These are phyloP conservation scores for Geopemphigus sp. DNA, from an alignment of 1,140 invertebrate species.

Conservation along the genomic window DNA sequence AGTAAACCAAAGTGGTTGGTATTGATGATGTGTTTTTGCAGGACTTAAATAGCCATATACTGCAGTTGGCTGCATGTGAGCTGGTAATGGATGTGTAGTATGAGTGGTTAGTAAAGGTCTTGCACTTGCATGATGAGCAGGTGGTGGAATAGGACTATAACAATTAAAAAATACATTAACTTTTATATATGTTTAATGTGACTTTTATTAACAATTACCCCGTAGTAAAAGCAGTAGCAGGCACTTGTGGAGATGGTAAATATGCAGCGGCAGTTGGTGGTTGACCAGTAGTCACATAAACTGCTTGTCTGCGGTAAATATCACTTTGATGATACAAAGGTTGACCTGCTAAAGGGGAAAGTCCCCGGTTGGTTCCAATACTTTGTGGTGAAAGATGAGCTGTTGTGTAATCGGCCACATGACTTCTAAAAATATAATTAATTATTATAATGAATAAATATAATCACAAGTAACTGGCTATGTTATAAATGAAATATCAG, in stretches of 20 bases:
- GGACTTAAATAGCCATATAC: constrained; percentile 71
- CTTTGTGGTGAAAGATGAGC: constrained; percentile 60
- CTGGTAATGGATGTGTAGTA: constrained; percentile 75
- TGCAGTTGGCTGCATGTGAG: constrained; percentile 73
- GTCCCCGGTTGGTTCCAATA: constrained; percentile 53
- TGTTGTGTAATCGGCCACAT: constrained; percentile 52
- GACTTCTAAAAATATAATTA: constrained; percentile 28
- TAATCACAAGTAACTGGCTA: too few relatives aligned
- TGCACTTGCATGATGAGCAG: constrained; percentile 80
- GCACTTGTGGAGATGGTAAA: constrained; percentile 59
- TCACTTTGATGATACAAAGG: constrained; percentile 61
- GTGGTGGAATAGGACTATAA: constrained; percentile 70
- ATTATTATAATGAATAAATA: neutral
- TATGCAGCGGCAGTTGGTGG: constrained; percentile 56
- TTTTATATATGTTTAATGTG: neutral
- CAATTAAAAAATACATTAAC: constrained; percentile 47
- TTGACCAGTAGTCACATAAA: constrained; percentile 63
- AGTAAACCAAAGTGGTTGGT: constrained; percentile 77
- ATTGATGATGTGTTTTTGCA: constrained; percentile 66
- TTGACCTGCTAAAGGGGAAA: constrained; percentile 58
- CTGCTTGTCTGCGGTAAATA: constrained; percentile 61
- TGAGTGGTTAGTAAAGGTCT: constrained; percentile 72
- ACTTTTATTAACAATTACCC: constrained; percentile 56
- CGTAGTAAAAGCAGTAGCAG: constrained; percentile 56
- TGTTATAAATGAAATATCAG: too few relatives aligned